These are phyloP conservation scores for Tylochromis polylepis DNA, from an alignment of 2,113 vertebrate species.

Conservation along the genomic window DNA sequence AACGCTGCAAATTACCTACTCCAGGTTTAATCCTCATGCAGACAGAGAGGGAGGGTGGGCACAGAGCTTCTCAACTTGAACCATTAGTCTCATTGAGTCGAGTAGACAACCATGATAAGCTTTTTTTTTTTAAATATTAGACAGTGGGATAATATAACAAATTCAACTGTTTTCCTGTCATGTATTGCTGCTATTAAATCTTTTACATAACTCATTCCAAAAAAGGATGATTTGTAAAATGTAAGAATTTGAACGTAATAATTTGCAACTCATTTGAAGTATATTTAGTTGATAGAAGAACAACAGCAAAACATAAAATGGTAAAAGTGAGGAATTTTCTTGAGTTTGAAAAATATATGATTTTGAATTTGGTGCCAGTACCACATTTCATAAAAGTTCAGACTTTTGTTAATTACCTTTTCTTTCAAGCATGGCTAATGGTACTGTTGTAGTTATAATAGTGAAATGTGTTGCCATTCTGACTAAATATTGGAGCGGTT, in stretches of 20 bases:
- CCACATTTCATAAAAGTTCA: not conserved
- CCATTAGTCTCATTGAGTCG: not conserved
- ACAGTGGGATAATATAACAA: not conserved
- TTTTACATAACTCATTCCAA: not conserved
- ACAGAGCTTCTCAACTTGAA: not conserved
- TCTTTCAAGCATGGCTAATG: not conserved
- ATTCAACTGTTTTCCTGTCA: not conserved
- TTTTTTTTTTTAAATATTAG: not conserved
- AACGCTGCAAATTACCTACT: conserved; percentile 30
- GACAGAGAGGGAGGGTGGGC: not conserved
- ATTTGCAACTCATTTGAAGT: not conserved
- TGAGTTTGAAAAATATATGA: not conserved
- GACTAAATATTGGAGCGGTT: not conserved
- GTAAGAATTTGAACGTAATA: not conserved
- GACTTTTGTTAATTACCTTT: not conserved
- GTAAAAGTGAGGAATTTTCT: not conserved
- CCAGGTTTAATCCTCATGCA: conserved; percentile 37
- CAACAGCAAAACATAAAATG: not conserved
- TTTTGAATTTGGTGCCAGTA: not conserved
- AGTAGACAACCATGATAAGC: not conserved
- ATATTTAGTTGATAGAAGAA: not conserved
- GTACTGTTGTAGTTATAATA: not conserved
- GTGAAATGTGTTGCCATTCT: not conserved
- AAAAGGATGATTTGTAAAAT: not conserved
- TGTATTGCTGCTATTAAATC: not conserved